phyloP scores from a whole-genome alignment of 2,797 vertebrate species.

The Loriculus beryllinus region DNA sequence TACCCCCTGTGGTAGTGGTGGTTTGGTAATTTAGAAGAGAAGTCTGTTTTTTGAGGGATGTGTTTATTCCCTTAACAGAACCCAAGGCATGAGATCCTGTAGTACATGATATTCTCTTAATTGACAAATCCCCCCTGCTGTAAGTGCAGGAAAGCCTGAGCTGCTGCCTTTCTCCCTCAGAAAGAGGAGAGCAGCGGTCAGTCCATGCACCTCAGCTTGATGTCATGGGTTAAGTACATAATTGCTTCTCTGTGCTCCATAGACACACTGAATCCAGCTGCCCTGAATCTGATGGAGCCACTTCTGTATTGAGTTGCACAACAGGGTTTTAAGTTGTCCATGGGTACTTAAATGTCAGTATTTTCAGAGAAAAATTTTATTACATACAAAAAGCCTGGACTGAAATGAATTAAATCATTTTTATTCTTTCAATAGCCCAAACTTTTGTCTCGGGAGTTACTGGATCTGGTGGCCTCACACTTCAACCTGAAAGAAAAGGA shows the following conservation, averaged over 20 bases:
- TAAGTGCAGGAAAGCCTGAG: neutral
- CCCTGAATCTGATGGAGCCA: neutral
- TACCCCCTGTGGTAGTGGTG: accelerated
- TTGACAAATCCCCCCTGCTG: neutral
- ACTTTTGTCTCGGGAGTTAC: conserved; percentile 90
- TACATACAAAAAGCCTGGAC: neutral
- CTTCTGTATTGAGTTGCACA: neutral
- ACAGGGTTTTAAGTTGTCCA: neutral
- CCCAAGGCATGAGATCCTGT: neutral
- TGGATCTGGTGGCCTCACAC: conserved; percentile 96
- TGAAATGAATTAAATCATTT: neutral
- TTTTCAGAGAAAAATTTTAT: neutral
- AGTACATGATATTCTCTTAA: neutral
- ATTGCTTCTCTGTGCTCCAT: accelerated
- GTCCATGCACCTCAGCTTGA: neutral
- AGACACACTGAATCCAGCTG: accelerated
- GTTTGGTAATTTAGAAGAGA: neutral
- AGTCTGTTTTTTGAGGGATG: neutral
- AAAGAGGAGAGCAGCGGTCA: neutral
- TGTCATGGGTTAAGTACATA: neutral
- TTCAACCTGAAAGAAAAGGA: conserved; percentile 98
- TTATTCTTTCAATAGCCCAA: conserved; percentile 83
- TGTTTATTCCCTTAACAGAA: neutral
- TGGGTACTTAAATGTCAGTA: neutral
- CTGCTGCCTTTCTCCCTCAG: neutral